Percentiles rank a stretch among this genome's conserved stretches.
Evolutionary conservation across 2,888 invertebrate genomes (phyloP).

Genomic region (Meiosimyza decipiens): DNA sequence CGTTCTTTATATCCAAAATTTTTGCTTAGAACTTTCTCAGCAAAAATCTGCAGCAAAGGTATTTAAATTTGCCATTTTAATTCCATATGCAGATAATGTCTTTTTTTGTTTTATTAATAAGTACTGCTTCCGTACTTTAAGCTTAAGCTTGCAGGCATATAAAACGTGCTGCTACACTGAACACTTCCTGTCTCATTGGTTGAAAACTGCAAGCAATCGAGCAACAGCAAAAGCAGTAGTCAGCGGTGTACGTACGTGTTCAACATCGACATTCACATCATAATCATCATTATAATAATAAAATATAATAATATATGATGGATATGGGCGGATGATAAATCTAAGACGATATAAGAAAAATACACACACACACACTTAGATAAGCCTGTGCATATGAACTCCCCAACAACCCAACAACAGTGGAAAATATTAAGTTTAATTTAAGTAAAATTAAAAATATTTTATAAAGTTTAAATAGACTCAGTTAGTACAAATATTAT

Average conservation of each 20-base stretch:
- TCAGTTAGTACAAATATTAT: too few relatives aligned
- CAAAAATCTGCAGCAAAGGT: too few relatives aligned
- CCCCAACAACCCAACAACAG: too few relatives aligned
- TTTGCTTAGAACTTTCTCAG: too few relatives aligned
- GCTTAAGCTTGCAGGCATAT: neutral
- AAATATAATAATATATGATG: slow-evolving; percentile 52
- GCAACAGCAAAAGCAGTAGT: neutral
- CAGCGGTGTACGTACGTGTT: slow-evolving; percentile 46
- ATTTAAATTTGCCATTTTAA: too few relatives aligned
- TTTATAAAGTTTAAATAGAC: too few relatives aligned
- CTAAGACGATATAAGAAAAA: too few relatives aligned
- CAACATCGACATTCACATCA: slow-evolving; percentile 49
- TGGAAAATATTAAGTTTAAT: too few relatives aligned
- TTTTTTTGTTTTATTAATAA: neutral
- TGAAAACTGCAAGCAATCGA: neutral
- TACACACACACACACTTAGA: too few relatives aligned
- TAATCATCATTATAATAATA: slow-evolving; percentile 52
- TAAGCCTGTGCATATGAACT: too few relatives aligned
- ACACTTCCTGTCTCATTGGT: neutral
- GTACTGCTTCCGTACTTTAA: neutral
- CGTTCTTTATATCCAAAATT: too few relatives aligned
- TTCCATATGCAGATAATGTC: neutral
- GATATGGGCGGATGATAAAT: slow-evolving; percentile 48
- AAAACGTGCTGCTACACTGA: neutral
- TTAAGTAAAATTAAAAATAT: too few relatives aligned